phyloP scores from a whole-genome alignment of 2,797 vertebrate species.

The Pelobates cultripes region DNA sequence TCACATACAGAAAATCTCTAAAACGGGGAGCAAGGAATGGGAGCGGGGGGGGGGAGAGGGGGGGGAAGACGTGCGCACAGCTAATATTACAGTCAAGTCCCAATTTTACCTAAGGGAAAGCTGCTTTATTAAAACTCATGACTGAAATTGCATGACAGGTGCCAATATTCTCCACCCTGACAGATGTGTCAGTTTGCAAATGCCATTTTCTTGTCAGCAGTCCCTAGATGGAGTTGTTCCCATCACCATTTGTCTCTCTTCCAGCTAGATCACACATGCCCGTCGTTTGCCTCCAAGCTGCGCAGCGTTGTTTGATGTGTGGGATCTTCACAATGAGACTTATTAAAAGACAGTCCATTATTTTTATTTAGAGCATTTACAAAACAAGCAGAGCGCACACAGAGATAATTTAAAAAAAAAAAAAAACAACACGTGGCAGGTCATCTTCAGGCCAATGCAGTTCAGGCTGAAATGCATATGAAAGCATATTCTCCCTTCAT shows the following conservation, averaged over 20 bases:
- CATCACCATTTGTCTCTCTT: slow-evolving; percentile 80
- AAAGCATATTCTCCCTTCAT: slow-evolving; percentile 60
- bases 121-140: slow-evolving; percentile 85
- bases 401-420: slow-evolving; percentile 70
- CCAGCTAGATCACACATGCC: slow-evolving; percentile 78
- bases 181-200: slow-evolving; percentile 78
- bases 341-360: slow-evolving; percentile 84
- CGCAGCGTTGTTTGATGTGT: slow-evolving; percentile 72
- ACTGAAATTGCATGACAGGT: slow-evolving; percentile 84
- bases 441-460: slow-evolving; percentile 74
- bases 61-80: slow-evolving; percentile 72
- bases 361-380: slow-evolving; percentile 82
- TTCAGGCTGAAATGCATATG: slow-evolving; percentile 73
- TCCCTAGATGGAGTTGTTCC: slow-evolving; percentile 79
- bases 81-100: slow-evolving; percentile 78
- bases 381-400: slow-evolving; percentile 74
- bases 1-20: slow-evolving; percentile 71
- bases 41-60: slow-evolving; percentile 62
- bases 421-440: slow-evolving; percentile 70
- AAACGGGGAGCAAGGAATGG: slow-evolving; percentile 55
- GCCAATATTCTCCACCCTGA: slow-evolving; percentile 83
- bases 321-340: slow-evolving; percentile 80
- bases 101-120: slow-evolving; percentile 82
- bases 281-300: slow-evolving; percentile 76
- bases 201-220: slow-evolving; percentile 79